phyloP scores from a whole-genome alignment of 2,113 vertebrate species.

The Cygnus atratus region DNA sequence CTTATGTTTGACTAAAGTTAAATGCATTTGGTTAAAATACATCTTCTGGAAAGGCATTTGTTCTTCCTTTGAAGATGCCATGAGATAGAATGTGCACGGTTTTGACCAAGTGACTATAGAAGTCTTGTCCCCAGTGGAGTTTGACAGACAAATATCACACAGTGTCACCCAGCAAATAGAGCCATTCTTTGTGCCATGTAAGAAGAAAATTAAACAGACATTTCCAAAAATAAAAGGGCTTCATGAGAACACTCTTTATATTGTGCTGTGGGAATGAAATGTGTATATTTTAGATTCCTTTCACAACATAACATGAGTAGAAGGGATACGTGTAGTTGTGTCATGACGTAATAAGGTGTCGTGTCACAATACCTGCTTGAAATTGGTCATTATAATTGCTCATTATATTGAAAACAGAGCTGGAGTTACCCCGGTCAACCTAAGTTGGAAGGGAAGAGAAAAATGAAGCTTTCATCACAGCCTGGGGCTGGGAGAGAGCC shows the following conservation, averaged over 20 bases:
- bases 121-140: background rate
- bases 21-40: background rate
- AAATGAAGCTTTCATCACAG: background rate
- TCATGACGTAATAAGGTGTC: background rate
- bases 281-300: background rate
- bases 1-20: constrained; percentile 15
- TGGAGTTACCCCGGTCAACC: background rate
- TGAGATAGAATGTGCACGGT: background rate
- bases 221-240: background rate
- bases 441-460: background rate
- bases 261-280: background rate
- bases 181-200: background rate
- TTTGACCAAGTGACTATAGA: background rate
- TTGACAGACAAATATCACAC: background rate
- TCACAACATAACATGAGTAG: background rate
- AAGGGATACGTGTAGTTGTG: background rate
- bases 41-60: background rate
- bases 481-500: background rate
- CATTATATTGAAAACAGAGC: background rate
- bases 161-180: background rate
- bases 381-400: background rate
- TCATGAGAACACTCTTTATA: background rate
- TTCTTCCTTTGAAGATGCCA: background rate
- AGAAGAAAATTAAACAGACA: background rate
- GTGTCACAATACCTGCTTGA: background rate